A percentile compares a stretch with the other conserved stretches of the same genome.
Evolutionary conservation across 1,140 invertebrate species (phyloP).

Genomic region (Drosophila tani): DNA sequence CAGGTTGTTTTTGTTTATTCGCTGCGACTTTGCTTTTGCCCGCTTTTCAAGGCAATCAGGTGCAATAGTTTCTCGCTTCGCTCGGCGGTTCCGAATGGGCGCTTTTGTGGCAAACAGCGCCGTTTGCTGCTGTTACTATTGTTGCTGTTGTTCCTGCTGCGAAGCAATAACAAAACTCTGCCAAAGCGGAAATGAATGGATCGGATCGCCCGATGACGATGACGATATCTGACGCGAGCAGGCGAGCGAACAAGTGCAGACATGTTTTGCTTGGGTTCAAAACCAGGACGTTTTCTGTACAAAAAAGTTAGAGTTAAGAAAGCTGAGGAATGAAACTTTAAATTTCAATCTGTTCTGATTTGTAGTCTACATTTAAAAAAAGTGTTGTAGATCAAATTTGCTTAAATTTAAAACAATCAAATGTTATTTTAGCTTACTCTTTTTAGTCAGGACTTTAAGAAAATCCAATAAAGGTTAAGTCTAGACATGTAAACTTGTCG

Average conservation of each 20-base stretch:
- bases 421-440: too few species aligned
- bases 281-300: conserved; percentile 27
- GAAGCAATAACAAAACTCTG: conserved; percentile 41
- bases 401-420: too few species aligned
- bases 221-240: conserved; percentile 24
- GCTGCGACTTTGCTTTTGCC: conserved; percentile 59
- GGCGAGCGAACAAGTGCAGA: conserved; percentile 67
- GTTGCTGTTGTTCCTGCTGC: conserved; percentile 31
- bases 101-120: conserved; percentile 37
- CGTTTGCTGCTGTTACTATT: conserved; percentile 52
- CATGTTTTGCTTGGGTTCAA: conserved; percentile 57
- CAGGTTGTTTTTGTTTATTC: conserved; percentile 62
- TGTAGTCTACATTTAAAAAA: too few species aligned
- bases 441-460: too few species aligned
- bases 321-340: neutral
- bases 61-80: conserved; percentile 69
- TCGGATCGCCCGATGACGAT: conserved; percentile 35
- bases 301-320: neutral
- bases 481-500: too few species aligned
- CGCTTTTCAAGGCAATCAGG: conserved; percentile 80
- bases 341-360: too few species aligned
- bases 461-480: too few species aligned
- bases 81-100: conserved; percentile 70
- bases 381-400: too few species aligned
- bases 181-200: conserved; percentile 77